Evolutionary conservation across 1,140 invertebrate species (phyloP).

Genomic region (Tenebrio molitor): DNA sequence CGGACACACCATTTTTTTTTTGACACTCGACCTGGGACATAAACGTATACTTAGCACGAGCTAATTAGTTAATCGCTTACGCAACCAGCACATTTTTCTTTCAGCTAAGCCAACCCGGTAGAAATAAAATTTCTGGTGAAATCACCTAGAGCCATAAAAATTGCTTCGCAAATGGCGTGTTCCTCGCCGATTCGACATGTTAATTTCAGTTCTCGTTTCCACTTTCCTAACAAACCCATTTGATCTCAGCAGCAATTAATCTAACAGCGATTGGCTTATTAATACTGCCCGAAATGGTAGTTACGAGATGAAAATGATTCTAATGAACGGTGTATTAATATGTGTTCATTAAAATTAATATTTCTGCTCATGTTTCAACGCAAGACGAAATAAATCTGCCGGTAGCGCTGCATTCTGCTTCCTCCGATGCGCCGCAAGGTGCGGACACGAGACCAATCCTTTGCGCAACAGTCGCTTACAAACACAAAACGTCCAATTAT

Average conservation of each 20-base stretch:
- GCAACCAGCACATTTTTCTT: slow-evolving; percentile 12
- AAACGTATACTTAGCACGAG: neutral
- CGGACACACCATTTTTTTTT: slow-evolving; percentile 2
- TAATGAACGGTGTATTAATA: too few species aligned
- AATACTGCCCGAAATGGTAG: neutral
- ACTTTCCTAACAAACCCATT: slow-evolving; percentile 6
- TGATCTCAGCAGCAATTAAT: neutral
- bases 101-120: neutral
- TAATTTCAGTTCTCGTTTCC: slow-evolving; percentile 15
- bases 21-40: neutral
- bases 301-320: neutral
- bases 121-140: neutral
- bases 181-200: neutral
- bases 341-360: too few species aligned
- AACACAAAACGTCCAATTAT: too few species aligned
- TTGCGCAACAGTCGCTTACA: too few species aligned
- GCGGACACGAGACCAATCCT: too few species aligned
- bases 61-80: slow-evolving; percentile 11
- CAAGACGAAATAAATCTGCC: too few species aligned
- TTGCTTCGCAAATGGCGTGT: neutral
- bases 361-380: too few species aligned
- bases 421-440: too few species aligned
- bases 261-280: neutral
- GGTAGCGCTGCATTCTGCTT: too few species aligned
- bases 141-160: slow-evolving; percentile 5